Base-by-base conservation (phyloP, 2,797 vertebrate species). In the Liasis olivaceus region DNA sequence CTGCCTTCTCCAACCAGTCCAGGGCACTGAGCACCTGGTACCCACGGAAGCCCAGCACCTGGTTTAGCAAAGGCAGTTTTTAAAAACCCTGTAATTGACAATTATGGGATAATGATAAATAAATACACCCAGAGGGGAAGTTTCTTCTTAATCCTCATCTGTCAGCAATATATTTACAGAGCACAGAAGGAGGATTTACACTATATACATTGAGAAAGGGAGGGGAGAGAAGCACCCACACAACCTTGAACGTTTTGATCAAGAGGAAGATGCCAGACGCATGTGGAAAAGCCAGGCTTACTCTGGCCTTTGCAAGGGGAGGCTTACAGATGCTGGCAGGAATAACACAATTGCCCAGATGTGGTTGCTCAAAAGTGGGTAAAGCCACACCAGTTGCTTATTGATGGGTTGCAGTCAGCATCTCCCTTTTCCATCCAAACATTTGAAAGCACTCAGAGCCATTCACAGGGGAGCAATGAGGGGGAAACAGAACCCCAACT, bases 91-190 rank as follows among this genome's bases (percentile, higher is more conserved):
- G 47, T 92, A 92, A 90, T 87, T 90, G 88, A 90, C 66, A 87
- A 92, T 90, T 90, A 94, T 90, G 17, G 85, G 91, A 90, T 90
- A 92, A 92, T 93, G 89, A 93, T 84, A 93, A 81, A 93, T 91
- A 93, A 93, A 91, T 88, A 51, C 91, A 88, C 85, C 89, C 72
- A 13, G 86, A 42, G 42, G 93, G 93, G n/a, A 66, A 88, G 9
- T 31, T 90, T 88, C 89, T 88, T 69, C 62, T 47, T 88, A 88
- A 88, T 72, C 85, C 93, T 66, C 62, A 66, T 90, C 91, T 42
- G 54, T 88, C 62, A 90, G 86, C 60, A 85, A 88, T 89, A 88
- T 51, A 72, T 62, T 88, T 85, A 72, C 62, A 13, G 8, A 47
- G 14, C 28, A 22, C 60, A 91, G 84, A 31, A 60, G 17, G 85